Evolutionary conservation across 2,888 invertebrate genomes (phyloP).

Genomic region (Gymnosoma rotundatum): DNA sequence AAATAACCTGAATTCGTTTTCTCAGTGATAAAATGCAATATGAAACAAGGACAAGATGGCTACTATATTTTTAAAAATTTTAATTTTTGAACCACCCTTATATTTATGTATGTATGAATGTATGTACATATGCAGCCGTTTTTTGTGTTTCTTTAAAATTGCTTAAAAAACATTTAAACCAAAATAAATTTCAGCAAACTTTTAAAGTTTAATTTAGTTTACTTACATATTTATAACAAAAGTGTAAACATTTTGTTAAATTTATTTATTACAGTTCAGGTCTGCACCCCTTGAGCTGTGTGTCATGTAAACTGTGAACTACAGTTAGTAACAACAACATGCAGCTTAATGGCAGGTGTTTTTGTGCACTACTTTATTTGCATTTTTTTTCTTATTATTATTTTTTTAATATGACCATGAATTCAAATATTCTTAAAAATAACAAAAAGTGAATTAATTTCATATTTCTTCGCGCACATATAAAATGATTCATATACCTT

Average conservation of each 20-base stretch:
- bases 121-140: too few species aligned
- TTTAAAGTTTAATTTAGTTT: constrained; percentile 1
- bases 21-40: too few species aligned
- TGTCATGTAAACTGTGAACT: constrained; percentile 42
- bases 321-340: constrained; percentile 15
- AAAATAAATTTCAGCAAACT: not conserved
- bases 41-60: too few species aligned
- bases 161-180: not conserved
- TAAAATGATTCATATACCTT: constrained; percentile 1
- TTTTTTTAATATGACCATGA: constrained; percentile 44
- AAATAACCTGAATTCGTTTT: too few species aligned
- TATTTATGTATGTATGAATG: too few species aligned
- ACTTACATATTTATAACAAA: not conserved
- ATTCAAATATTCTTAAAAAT: constrained; percentile 32
- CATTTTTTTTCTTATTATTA: constrained; percentile 3
- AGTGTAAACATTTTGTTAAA: not conserved
- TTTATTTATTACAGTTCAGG: constrained; percentile 11
- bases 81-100: too few species aligned
- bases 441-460: not conserved
- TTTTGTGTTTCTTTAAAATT: too few species aligned
- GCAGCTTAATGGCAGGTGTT: constrained; percentile 49
- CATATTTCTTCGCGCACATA: not conserved
- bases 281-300: constrained; percentile 37
- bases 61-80: too few species aligned
- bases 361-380: constrained; percentile 3